Evolutionary conservation across 2,113 vertebrate species (phyloP).

Genomic region (Ictalurus punctatus): DNA sequence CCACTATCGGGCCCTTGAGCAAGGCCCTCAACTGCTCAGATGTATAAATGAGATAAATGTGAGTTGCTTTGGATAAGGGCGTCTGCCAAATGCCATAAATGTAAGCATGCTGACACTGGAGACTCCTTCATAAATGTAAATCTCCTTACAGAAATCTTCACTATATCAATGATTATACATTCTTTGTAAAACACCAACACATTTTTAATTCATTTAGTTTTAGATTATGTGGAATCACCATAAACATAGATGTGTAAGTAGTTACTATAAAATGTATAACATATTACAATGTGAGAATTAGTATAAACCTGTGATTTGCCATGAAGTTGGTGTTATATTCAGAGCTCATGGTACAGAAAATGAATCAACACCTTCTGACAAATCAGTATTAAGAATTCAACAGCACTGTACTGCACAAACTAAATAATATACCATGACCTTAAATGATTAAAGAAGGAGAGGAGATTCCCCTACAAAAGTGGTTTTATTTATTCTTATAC

Average conservation of each 20-base stretch:
- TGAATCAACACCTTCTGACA: not conserved
- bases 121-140: not conserved
- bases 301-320: not conserved
- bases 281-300: not conserved
- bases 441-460: not conserved
- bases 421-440: not conserved
- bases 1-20: too few relatives aligned
- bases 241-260: not conserved
- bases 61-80: too few relatives aligned
- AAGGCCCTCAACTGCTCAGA: too few relatives aligned
- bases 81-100: too few relatives aligned
- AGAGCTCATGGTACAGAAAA: not conserved
- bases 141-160: not conserved
- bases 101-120: not conserved
- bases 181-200: not conserved
- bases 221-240: not conserved
- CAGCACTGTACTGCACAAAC: not conserved
- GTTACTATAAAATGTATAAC: not conserved
- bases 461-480: not conserved
- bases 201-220: not conserved
- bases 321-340: not conserved
- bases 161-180: not conserved
- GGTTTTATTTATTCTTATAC: not conserved
- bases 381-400: not conserved
- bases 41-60: too few relatives aligned